Conservation (phyloP, 1,140 invertebrate genomes). For the Agrypnia vestita region DNA sequence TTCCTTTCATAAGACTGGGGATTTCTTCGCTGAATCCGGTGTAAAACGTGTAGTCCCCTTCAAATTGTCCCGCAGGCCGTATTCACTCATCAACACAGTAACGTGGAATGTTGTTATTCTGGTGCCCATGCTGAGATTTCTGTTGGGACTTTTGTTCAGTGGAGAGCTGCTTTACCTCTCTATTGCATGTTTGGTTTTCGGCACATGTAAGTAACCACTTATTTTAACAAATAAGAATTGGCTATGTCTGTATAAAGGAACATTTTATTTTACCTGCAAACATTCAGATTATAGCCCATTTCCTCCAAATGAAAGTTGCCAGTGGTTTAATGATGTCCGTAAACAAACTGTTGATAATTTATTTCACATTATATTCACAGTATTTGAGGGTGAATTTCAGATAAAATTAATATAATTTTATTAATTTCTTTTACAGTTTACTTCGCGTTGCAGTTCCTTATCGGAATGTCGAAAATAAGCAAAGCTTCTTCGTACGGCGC, state of each 20-base stretch:
- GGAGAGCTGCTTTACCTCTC: conserved; percentile 83
- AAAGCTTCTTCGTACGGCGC: conserved; percentile 88
- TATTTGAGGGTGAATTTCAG: neutral
- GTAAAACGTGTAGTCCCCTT: conserved; percentile 76
- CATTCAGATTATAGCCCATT: no score
- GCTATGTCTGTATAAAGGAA: neutral
- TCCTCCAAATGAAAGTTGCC: no score
- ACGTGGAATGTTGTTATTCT: conserved; percentile 82
- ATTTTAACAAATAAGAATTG: neutral
- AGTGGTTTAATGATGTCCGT: no score
- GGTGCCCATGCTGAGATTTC: conserved; percentile 81
- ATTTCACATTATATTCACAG: no score
- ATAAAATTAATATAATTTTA: conserved; percentile 54
- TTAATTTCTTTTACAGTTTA: conserved; percentile 80
- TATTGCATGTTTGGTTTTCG: conserved; percentile 78
- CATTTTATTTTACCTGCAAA: neutral
- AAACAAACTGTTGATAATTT: neutral
- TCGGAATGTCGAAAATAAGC: conserved; percentile 88
- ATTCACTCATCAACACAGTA: conserved; percentile 81
- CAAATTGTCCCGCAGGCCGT: conserved; percentile 74
- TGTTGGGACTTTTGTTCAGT: conserved; percentile 79
- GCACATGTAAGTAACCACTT: conserved; percentile 79
- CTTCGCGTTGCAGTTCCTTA: conserved; percentile 83
- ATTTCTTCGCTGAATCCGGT: conserved; percentile 85
- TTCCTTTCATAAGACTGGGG: conserved; percentile 87